Evolutionary conservation across 2,888 invertebrate species (phyloP), one percentile per base, ranked within the genome.

Genomic region (Phortica magna): DNA sequence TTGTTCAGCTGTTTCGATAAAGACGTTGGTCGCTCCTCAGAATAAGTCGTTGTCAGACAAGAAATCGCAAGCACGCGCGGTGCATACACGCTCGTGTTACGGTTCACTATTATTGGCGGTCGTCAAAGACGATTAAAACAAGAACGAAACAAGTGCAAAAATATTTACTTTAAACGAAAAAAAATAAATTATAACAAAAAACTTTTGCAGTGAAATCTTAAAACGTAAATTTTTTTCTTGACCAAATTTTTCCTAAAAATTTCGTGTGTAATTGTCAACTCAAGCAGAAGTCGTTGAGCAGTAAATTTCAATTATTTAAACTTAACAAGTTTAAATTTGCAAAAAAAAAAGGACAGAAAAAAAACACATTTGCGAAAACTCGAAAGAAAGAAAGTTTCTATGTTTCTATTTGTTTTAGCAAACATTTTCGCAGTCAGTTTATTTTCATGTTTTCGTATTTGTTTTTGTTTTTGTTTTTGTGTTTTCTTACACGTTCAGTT

Each of bases 1-100:
- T 81, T 87, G 80, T 79, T 79, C 79, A 88, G 83, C 80, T 85
- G 84, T 70, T 84, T 71, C 81, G 82, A 80, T 81, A 82, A 81
- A 80, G 89, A 85, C 85, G 85, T 85, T 83, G 77, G 84, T 83
- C 79, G 84, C 81, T 84, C 73, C 53, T 48, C 73, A 57, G 41
- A 57, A 31, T 73, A 73, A 22, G 31, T 31, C 39, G 39, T 65
- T 10, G 71, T 9, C 5, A 71, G 53, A 19, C 12, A 55, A 41
- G 14, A 79, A 76, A 71, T 75, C 7, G 7, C 14, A 78, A 59
- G 7, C 59, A 59, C 17, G 19, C 17, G 59, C 59, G 17, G 17
- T 17, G 59, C 59, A 59, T 5, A 6, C 48, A 48, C 9, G 48
- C 48, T 48, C 48, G 48, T 48, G 48, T 9, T 48, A 48, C 48